Base-by-base conservation (phyloP, 1,140 invertebrate species). In the Zaprionus ornatus region DNA sequence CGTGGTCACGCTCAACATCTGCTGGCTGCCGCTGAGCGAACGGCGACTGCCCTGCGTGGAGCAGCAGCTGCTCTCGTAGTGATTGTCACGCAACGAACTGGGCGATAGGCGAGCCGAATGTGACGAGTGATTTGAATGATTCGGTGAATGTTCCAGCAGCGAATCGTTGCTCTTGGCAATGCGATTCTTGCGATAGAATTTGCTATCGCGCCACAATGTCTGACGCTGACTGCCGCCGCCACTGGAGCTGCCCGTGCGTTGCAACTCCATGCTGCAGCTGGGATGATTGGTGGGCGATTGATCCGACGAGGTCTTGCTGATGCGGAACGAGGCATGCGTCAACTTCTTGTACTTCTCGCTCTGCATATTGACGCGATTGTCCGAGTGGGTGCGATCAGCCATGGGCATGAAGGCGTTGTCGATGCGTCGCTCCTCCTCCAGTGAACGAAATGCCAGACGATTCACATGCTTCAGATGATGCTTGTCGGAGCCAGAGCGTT, bases 101-200 rank as follows among this genome's bases (percentile, higher is more conserved):
- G 88, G 91, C 48, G 91, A 92, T 1, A 91, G 75, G 4, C 88
- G 60, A 1, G 82, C 79, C 60, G 91, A 91, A n/a, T 65, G 63
- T 1, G 79, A 62, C 57, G 88, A 60, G n/a, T 50, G 35, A 32
- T 19, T 37, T 9, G 62, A 64, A 56, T 82, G 82, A 64, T 80
- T 79, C 0, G 91, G 91, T 23, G 91, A 90, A 13, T 88, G 91
- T 55, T 92, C 91, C 66, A 92, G 68, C 25, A 93, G 63, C 0
- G 92, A 92, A 65, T 93, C 92, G 50, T 93, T 93, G 42, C 92
- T 92, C 55, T 93, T 93, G 57, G 92, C 92, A 9, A 92, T 91
- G 12, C 91, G 82, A 70, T 91, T 93, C 70, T 93, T 93, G 1
- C 92, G 74, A 69, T 92, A 92, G 63, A 93, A 92, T 35, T 92